Evolutionary conservation across 2,888 invertebrate genomes (phyloP).

Genomic region (Ochropleura leucogaster): DNA sequence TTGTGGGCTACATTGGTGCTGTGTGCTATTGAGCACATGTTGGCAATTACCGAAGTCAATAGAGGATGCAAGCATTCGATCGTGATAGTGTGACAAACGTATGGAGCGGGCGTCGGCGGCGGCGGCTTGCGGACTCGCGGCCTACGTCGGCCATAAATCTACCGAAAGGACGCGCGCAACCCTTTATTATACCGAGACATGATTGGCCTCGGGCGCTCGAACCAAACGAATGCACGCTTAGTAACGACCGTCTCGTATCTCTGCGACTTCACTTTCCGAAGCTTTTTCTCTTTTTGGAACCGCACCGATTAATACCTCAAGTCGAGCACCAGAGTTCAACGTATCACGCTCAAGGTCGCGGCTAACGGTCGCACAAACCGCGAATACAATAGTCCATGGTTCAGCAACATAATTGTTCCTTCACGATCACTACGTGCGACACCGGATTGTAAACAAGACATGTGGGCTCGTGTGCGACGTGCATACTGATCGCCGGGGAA

Average conservation of each 20-base stretch:
- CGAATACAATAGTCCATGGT: conserved; percentile 74
- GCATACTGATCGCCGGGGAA: conserved; percentile 85
- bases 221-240: conserved; percentile 84
- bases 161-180: conserved; percentile 85
- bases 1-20: conserved; percentile 44
- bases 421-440: conserved; percentile 72
- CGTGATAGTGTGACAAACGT: conserved; percentile 86
- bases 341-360: conserved; percentile 75
- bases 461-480: conserved; percentile 64
- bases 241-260: conserved; percentile 83
- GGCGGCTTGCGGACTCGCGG: conserved; percentile 75
- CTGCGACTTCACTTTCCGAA: conserved; percentile 79
- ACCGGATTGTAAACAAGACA: conserved; percentile 79
- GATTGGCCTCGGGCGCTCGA: conserved; percentile 88
- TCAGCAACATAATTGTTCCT: conserved; percentile 75
- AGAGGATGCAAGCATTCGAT: conserved; percentile 73
- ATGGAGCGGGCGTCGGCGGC: conserved; percentile 78
- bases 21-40: conserved; percentile 69
- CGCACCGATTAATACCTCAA: conserved; percentile 68
- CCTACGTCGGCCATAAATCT: conserved; percentile 83
- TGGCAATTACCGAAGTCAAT: conserved; percentile 76
- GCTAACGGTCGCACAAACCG: conserved; percentile 68
- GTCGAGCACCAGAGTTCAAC: conserved; percentile 76
- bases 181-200: conserved; percentile 89
- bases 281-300: conserved; percentile 75